Conservation (phyloP, 2,888 invertebrate genomes). For the Caenorhabditis wallacei region DNA sequence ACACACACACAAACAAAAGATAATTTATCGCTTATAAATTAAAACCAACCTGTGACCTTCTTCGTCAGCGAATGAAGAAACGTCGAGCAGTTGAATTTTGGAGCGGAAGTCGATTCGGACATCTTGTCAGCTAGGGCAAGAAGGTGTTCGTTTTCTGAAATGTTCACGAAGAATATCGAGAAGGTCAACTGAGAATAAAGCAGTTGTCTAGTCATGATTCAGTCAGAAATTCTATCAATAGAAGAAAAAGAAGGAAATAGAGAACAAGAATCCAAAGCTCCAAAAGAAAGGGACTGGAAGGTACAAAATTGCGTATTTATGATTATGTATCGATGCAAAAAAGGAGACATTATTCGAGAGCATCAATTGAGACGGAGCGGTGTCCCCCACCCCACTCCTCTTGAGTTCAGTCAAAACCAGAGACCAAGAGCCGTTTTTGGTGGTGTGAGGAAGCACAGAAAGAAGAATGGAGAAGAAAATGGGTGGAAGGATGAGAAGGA, state of each 20-base stretch:
- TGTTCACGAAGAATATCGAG: background rate
- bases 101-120: background rate
- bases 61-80: background rate
- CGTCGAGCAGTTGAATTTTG: conserved; percentile 10
- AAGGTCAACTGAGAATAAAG: background rate
- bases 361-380: conserved; percentile 14
- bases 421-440: conserved; percentile 42
- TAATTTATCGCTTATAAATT: background rate
- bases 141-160: background rate
- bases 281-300: background rate
- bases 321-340: background rate
- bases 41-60: conserved; percentile 16
- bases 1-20: too few species aligned
- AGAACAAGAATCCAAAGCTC: background rate
- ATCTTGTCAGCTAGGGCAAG: background rate
- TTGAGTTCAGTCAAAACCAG: conserved; percentile 27
- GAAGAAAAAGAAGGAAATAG: background rate
- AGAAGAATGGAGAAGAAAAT: conserved; percentile 2
- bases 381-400: conserved; percentile 2
- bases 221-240: background rate
- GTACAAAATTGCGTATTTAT: conserved; percentile 24
- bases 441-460: conserved; percentile 8
- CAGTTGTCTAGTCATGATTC: background rate
- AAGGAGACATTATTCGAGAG: background rate
- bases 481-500: conserved; percentile 29